These are phyloP conservation scores for Babylonia areolata DNA, from an alignment of 1,140 invertebrate species.

Conservation along the genomic window DNA sequence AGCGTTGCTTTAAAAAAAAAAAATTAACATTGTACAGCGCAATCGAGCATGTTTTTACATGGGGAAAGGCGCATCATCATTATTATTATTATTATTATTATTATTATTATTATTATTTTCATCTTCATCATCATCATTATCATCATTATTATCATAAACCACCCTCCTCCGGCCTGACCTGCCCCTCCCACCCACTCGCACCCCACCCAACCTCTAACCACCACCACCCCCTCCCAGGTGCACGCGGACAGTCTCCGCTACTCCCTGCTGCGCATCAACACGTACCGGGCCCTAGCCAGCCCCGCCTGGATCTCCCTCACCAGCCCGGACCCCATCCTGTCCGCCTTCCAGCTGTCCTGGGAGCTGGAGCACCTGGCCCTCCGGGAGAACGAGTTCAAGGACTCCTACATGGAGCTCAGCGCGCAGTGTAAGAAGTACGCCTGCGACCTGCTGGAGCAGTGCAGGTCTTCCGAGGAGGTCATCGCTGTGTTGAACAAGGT, in stretches of 20 bases:
- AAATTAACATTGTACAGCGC: too few species aligned
- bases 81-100: too few species aligned
- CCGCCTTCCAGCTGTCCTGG: conserved; percentile 80
- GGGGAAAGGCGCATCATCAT: too few species aligned
- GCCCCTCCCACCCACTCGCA: too few species aligned
- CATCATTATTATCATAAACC: too few species aligned
- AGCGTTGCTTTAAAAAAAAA: too few species aligned
- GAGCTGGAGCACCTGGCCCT: conserved; percentile 77
- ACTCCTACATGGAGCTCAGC: conserved; percentile 78
- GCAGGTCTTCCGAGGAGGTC: conserved; percentile 74
- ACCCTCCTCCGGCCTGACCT: too few species aligned
- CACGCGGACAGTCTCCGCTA: conserved; percentile 62
- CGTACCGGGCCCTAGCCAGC: conserved; percentile 74
- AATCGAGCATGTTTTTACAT: too few species aligned
- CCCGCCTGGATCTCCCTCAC: conserved; percentile 82
- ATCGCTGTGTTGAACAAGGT: conserved; percentile 73
- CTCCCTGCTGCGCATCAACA: conserved; percentile 74
- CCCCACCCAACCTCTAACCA: too few species aligned
- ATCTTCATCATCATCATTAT: too few species aligned
- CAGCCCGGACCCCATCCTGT: conserved; percentile 81
- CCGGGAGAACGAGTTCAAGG: conserved; percentile 79
- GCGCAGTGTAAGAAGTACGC: conserved; percentile 77
- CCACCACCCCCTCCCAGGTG: too few species aligned
- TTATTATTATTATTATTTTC: too few species aligned
- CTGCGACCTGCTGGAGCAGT: conserved; percentile 74